Base-by-base conservation (phyloP, 37 sponge, comb jelly and placozoan genomes). In the Sycon ciliatum region DNA sequence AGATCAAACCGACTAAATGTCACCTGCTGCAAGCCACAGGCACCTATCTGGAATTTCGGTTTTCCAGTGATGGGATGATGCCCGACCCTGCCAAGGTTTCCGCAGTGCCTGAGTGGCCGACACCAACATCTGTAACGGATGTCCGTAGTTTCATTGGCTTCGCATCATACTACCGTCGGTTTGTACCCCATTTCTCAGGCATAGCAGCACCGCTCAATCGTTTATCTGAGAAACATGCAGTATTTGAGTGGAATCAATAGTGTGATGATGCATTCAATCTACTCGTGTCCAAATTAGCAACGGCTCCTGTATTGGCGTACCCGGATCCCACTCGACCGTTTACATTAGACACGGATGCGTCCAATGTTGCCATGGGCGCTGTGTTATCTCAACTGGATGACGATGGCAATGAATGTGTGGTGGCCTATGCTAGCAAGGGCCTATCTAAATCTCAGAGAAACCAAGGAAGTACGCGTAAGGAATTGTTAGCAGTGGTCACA, bases 291-390 rank as follows among this genome's bases (percentile, higher is more conserved):
- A 26, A 16, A 7, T 39, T 83, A 40, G 36, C 42, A 0, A 54
- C 37, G 24, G 78, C 74, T 1, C 84, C 84, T 36, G 30, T 78
- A n/a, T 63, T 83, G 49, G 36, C 69, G 1, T 78, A 54, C 33
- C 84, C 78, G 30, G 11, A 67, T 2, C 73, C 52, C 27, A 53
- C 36, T n/a, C 53, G 62, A 27, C 64, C 64, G 38, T 83, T 83
- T 36, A 34, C 39, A 1, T 30, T 83, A 36, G 72, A 75, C 38
- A 83, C 79, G 7, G 83, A 82, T 79, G 83, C 83, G 16, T 66
- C 67, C 13, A 66, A 69, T 33, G 23, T 4, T 3, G 81, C 74
- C 18, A 67, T 85, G 4, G 80, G 76, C 16, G 80, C 85, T n/a
- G 76, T 84, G 20, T 30, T 84, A 5, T 23, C 57, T 5, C 80